phyloP scores from a whole-genome alignment of 1,140 invertebrate species.

The Zaprionus lachaisei region DNA sequence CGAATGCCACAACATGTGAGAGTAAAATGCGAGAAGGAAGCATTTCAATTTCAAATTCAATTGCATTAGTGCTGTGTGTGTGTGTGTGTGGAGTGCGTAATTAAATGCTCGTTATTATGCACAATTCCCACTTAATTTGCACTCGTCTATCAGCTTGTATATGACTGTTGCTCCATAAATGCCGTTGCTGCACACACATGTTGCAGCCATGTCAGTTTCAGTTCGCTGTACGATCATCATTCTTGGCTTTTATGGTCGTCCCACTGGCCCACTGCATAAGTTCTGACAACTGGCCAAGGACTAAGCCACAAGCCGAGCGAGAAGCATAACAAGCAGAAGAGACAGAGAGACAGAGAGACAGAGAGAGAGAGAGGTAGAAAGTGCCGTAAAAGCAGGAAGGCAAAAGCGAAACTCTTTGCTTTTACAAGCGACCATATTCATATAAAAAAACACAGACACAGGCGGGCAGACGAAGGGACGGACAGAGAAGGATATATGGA shows the following conservation, averaged over 20 bases:
- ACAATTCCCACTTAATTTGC: constrained; percentile 11
- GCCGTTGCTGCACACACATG: constrained; percentile 3
- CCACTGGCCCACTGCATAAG: neutral
- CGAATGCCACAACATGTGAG: neutral
- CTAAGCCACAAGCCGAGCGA: constrained; percentile 18
- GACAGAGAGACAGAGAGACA: neutral
- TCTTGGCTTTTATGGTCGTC: constrained; percentile 28
- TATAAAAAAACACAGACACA: constrained; percentile 3
- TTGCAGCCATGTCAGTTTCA: constrained; percentile 7
- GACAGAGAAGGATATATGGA: neutral
- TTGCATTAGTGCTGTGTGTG: constrained; percentile 1
- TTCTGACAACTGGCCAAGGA: constrained; percentile 19
- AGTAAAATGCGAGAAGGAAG: neutral
- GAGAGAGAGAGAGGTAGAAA: neutral
- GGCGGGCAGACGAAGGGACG: neutral
- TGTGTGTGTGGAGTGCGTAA: neutral
- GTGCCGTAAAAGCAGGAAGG: constrained; percentile 34
- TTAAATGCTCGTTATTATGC: constrained; percentile 5
- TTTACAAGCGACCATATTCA: constrained; percentile 43
- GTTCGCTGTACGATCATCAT: constrained; percentile 11
- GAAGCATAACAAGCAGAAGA: neutral
- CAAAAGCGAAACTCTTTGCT: constrained; percentile 26
- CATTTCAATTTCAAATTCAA: neutral
- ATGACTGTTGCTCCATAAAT: constrained; percentile 5
- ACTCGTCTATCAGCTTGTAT: neutral